Evolutionary conservation across 1,140 invertebrate genomes (phyloP).

Genomic region (Drosophila pseudoananassae): DNA sequence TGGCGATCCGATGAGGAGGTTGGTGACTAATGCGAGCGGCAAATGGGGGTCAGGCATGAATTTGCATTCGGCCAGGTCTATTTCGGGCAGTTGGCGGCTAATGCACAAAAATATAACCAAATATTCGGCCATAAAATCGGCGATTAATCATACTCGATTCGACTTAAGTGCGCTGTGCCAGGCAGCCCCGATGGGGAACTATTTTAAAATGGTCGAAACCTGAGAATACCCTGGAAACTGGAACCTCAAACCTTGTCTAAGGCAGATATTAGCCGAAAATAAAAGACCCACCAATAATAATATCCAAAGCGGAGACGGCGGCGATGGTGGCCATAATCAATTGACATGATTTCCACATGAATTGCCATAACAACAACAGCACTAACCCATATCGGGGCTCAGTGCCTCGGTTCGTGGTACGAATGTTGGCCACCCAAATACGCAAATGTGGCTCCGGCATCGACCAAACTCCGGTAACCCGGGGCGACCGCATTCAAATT

Average conservation of each 20-base stretch:
- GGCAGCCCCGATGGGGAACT: slow-evolving; percentile 6
- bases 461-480: slow-evolving; percentile 61
- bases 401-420: slow-evolving; percentile 69
- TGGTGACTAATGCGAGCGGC: slow-evolving; percentile 72
- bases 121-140: slow-evolving; percentile 66
- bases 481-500: slow-evolving; percentile 29
- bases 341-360: slow-evolving; percentile 67
- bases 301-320: neutral
- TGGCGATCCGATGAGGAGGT: slow-evolving; percentile 43
- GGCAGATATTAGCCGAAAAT: neutral
- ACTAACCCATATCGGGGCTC: slow-evolving; percentile 28
- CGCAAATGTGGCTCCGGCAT: slow-evolving; percentile 66
- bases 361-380: slow-evolving; percentile 46
- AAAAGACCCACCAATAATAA: slow-evolving; percentile 9
- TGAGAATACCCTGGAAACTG: slow-evolving; percentile 8
- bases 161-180: slow-evolving; percentile 59
- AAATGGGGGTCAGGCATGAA: slow-evolving; percentile 81
- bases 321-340: slow-evolving; percentile 57
- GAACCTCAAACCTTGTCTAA: too few species aligned
- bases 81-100: slow-evolving; percentile 50
- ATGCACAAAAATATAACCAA: slow-evolving; percentile 57
- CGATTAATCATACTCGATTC: slow-evolving; percentile 68
- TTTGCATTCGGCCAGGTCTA: slow-evolving; percentile 77
- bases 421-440: slow-evolving; percentile 74
- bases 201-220: neutral